phyloP scores from a whole-genome alignment of 2,888 invertebrate genomes.

The Ochlodes sylvanus region DNA sequence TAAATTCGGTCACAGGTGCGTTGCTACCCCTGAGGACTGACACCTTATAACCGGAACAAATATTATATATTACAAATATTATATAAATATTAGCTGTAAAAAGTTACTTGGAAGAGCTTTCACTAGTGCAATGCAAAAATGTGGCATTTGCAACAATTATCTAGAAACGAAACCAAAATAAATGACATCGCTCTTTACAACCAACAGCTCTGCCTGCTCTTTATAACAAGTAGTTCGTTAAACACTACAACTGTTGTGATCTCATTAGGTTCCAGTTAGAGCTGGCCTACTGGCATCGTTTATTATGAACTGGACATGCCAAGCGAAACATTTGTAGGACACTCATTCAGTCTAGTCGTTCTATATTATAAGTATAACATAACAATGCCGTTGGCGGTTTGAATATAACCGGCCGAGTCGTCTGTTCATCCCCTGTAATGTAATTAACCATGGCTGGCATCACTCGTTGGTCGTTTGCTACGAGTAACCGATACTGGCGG shows the following conservation, averaged over 20 bases:
- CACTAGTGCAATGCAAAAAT: too few species aligned
- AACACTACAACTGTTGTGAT: constrained; percentile 6
- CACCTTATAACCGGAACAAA: too few species aligned
- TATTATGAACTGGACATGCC: constrained; percentile 14
- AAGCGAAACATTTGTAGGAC: constrained; percentile 18
- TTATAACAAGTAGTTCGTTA: neutral
- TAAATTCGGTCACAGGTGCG: too few species aligned
- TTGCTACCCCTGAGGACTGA: too few species aligned
- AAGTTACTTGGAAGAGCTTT: too few species aligned
- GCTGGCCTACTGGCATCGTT: constrained; percentile 20
- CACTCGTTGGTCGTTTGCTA: neutral
- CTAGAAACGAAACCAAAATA: too few species aligned
- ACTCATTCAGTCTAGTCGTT: neutral
- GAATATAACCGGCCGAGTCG: constrained; percentile 5
- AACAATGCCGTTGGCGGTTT: neutral
- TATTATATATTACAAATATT: too few species aligned
- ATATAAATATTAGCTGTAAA: too few species aligned
- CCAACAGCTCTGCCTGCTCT: neutral
- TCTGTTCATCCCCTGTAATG: constrained; percentile 11
- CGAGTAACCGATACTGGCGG: too few species aligned
- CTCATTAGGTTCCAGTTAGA: constrained; percentile 8
- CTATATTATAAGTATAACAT: neutral
- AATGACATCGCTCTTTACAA: too few species aligned
- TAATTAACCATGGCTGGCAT: neutral
- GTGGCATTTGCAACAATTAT: too few species aligned